Percentiles rank a stretch among this genome's conserved stretches.
phyloP scores from a whole-genome alignment of 2,888 invertebrate species.

The Tenodera sinensis region DNA sequence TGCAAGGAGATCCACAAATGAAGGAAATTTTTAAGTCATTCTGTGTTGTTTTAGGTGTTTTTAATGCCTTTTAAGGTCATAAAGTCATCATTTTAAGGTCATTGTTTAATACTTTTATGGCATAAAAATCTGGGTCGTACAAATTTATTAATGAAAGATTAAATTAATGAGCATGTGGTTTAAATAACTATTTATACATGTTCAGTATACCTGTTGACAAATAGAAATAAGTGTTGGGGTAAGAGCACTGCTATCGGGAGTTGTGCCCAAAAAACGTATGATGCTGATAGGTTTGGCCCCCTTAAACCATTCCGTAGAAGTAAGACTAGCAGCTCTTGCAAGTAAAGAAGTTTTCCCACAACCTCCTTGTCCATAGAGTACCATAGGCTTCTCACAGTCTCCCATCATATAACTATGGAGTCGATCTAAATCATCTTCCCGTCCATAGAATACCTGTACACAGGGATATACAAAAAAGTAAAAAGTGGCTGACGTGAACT shows the following conservation, averaged over 20 bases:
- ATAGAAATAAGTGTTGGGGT: conserved; percentile 93
- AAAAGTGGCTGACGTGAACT: too few relatives aligned
- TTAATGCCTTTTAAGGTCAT: too few relatives aligned
- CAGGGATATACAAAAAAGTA: neutral
- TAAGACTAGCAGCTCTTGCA: conserved; percentile 85
- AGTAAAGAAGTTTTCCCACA: conserved; percentile 96
- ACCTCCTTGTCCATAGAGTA: conserved; percentile 92
- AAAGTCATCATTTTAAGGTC: too few relatives aligned
- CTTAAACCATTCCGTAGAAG: conserved; percentile 67
- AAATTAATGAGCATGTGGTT: too few relatives aligned
- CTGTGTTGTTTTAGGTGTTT: too few relatives aligned
- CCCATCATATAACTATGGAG: conserved; percentile 81
- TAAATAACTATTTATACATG: neutral
- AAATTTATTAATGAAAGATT: too few relatives aligned
- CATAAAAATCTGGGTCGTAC: too few relatives aligned
- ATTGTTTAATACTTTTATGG: too few relatives aligned
- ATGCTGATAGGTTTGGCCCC: conserved; percentile 79
- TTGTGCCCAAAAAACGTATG: conserved; percentile 91
- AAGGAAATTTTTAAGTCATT: too few relatives aligned
- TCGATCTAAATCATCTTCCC: conserved; percentile 77
- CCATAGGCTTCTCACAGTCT: conserved; percentile 81
- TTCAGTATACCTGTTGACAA: conserved; percentile 80
- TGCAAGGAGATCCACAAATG: too few relatives aligned
- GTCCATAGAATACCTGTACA: conserved; percentile 79
- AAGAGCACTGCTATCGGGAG: conserved; percentile 92